Evolutionary conservation across 1,140 invertebrate genomes (phyloP).

Genomic region (Drosophila bipectinata): DNA sequence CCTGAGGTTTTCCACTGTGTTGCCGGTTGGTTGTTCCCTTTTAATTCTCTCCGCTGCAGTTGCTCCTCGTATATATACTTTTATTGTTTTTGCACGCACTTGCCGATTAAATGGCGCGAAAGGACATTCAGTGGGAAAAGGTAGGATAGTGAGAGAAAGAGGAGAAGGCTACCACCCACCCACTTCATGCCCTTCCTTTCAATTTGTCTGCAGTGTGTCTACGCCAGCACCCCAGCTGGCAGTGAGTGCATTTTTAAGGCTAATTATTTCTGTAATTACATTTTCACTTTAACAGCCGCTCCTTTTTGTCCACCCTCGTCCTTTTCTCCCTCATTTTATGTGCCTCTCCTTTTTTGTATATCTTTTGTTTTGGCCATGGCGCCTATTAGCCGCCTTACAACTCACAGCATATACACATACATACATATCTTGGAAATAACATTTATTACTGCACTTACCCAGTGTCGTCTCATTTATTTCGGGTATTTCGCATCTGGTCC

Average conservation of each 20-base stretch:
- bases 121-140: conserved; percentile 5
- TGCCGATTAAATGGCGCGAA: conserved; percentile 49
- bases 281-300: conserved; percentile 47
- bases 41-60: conserved; percentile 48
- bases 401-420: conserved; percentile 10
- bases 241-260: conserved; percentile 76
- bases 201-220: conserved; percentile 24
- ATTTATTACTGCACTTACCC: conserved; percentile 79
- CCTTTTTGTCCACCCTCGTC: conserved; percentile 1
- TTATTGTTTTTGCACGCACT: conserved; percentile 61
- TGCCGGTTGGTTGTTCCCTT: conserved; percentile 13
- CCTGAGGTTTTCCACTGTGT: conserved; percentile 48
- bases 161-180: neutral
- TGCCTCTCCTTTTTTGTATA: neutral
- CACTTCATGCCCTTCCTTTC: conserved; percentile 8
- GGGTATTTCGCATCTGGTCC: conserved; percentile 88
- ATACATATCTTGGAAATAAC: conserved; percentile 34
- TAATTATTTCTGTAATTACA: conserved; percentile 83
- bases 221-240: conserved; percentile 39
- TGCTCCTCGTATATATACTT: conserved; percentile 34
- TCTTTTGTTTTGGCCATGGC: neutral
- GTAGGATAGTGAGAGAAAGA: neutral
- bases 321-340: conserved; percentile 1
- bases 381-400: conserved; percentile 20
- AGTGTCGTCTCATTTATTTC: conserved; percentile 80